Evolutionary conservation across 2,888 invertebrate genomes (phyloP), one percentile per base, ranked within the genome.

Genomic region (Saturnia pavonia): DNA sequence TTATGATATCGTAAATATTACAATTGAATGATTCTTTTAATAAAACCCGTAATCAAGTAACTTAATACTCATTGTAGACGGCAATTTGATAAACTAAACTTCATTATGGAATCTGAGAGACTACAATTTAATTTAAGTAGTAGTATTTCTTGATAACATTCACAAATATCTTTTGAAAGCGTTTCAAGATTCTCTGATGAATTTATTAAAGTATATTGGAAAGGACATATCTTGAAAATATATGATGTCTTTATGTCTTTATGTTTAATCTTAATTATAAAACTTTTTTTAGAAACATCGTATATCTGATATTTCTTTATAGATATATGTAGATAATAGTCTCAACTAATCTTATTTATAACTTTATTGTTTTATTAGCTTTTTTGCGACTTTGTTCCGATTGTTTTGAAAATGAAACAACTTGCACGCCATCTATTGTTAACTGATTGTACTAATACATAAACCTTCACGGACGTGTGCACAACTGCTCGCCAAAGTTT

Each of bases 191-290:
- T 40, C 40, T 40, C 8, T 40, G 16, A 65, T n/a, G 65, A 40
- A 65, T 65, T 65, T 65, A 40, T 40, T 40, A n/a, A 65, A 40
- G 40, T 65, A 65, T 40, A 65, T 65, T 60, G 27, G 25, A 60
- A 60, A 60, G 27, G 27, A 25, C 57, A 60, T 60, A 12, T 27
- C 25, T 27, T 25, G 0, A 25, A 27, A 60, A 60, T 16, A 27
- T 27, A 60, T 1, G 19, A 14, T 6, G 27, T 60, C 3, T 14
- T 27, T 60, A 14, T 6, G 27, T 60, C 3, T 14, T 27, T 60
- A 25, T 14, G 14, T 27, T 9, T 22, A 60, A 27, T 6, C 0
- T 19, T 25, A 60, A 60, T 27, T 27, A 27, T 14, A 60, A 14
- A 60, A 11, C 3, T 60, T 14, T 4, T 7, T 60, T 11, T 57